Percentiles rank a stretch among this genome's conserved stretches.
Evolutionary conservation across 2,888 invertebrate genomes (phyloP).

Genomic region (Zootermopsis nevadensis): DNA sequence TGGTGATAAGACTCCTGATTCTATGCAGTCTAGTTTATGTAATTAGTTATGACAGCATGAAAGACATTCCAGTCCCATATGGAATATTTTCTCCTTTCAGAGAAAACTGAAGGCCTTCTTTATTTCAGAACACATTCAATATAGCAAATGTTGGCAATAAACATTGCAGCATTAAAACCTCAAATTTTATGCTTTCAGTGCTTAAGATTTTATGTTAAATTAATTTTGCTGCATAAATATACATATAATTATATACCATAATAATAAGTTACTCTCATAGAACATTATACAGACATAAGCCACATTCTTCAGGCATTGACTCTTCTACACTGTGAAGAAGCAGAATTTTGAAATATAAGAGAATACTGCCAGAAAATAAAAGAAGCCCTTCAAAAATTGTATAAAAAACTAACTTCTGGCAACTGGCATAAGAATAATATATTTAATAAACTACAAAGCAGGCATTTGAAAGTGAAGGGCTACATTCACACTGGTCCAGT

Average conservation of each 20-base stretch:
- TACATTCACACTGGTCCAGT: slow-evolving; percentile 46
- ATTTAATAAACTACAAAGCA: slow-evolving; percentile 47
- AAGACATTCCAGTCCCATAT: slow-evolving; percentile 45
- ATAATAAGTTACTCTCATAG: not conserved
- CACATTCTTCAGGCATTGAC: not conserved
- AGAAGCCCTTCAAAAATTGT: slow-evolving; percentile 44
- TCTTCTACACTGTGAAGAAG: not conserved
- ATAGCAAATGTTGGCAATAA: not conserved
- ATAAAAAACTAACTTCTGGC: slow-evolving; percentile 37
- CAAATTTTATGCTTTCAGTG: not conserved
- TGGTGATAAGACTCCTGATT: slow-evolving; percentile 6
- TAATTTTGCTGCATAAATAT: not conserved
- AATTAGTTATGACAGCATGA: slow-evolving; percentile 20
- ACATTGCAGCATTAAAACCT: not conserved
- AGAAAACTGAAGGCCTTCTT: slow-evolving; percentile 38
- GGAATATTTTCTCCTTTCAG: slow-evolving; percentile 9
- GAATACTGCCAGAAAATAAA: slow-evolving; percentile 32
- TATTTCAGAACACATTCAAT: slow-evolving; percentile 20
- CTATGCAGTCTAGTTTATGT: slow-evolving; percentile 20
- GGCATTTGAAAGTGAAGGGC: slow-evolving; percentile 42
- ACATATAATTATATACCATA: not conserved
- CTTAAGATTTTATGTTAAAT: not conserved
- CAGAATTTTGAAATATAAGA: not conserved
- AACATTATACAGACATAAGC: not conserved
- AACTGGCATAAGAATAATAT: slow-evolving; percentile 30